phyloP scores from a whole-genome alignment of 92 coral and sea anemone genomes.

The Umimayanthus chanpuru region DNA sequence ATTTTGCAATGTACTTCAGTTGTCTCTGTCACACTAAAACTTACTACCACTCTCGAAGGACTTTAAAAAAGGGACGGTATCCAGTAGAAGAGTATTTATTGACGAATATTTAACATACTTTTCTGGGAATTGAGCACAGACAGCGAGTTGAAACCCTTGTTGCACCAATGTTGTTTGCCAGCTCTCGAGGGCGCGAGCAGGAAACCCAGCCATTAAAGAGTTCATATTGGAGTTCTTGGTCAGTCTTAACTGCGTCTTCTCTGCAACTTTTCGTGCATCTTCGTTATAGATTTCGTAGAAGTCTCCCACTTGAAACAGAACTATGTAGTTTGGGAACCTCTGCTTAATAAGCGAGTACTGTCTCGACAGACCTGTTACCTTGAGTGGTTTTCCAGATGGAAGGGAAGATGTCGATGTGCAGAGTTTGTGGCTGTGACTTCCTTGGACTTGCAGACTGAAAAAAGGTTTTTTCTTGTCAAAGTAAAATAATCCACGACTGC shows the following conservation, averaged over 20 bases:
- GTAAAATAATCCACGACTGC: too few species aligned
- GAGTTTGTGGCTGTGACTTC: constrained; percentile 11
- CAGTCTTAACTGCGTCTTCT: constrained; percentile 79
- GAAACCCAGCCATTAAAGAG: constrained; percentile 87
- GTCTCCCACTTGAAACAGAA: constrained; percentile 88
- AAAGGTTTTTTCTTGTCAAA: not conserved
- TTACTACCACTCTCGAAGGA: too few species aligned
- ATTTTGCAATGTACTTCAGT: not conserved
- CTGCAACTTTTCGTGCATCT: constrained; percentile 82
- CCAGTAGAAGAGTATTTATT: too few species aligned
- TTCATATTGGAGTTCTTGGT: constrained; percentile 80
- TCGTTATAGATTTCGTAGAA: constrained; percentile 82
- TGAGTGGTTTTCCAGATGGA: constrained; percentile 46
- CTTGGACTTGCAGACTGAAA: not conserved
- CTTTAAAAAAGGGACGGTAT: too few species aligned
- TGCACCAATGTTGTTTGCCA: constrained; percentile 87
- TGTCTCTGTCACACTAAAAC: not conserved
- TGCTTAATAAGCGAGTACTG: constrained; percentile 73
- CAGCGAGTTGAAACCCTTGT: constrained; percentile 86
- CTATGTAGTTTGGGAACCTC: constrained; percentile 75
- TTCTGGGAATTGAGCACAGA: constrained; percentile 79
- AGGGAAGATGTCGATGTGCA: constrained; percentile 29
- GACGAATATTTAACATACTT: constrained; percentile 54
- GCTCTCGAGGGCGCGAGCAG: constrained; percentile 82
- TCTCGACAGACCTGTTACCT: constrained; percentile 67